These are phyloP conservation scores for Apis laboriosa DNA, from an alignment of 1,140 invertebrate species.

Conservation along the genomic window DNA sequence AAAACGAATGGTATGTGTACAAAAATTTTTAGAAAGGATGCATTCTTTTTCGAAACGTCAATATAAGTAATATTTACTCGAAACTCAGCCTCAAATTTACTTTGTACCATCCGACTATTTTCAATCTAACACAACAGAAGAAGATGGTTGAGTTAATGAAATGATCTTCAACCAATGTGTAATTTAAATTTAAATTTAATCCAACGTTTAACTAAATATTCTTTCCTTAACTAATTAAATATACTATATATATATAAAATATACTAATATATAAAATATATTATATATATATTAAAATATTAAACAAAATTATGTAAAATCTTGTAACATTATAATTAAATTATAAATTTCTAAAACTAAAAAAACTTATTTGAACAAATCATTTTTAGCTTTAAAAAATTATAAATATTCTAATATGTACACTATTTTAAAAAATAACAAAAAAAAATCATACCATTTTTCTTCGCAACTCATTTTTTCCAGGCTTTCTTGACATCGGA, in stretches of 20 bases:
- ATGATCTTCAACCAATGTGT: neutral
- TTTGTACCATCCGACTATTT: neutral
- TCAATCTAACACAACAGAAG: constrained; percentile 9
- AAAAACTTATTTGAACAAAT: neutral
- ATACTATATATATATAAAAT: no score
- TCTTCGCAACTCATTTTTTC: neutral
- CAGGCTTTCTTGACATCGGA: neutral
- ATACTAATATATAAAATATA: no score
- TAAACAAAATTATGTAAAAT: no score
- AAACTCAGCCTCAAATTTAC: constrained; percentile 37
- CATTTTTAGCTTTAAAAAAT: neutral
- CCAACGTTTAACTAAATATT: neutral
- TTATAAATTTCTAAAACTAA: neutral
- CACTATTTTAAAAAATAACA: neutral
- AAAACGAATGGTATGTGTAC: constrained; percentile 1
- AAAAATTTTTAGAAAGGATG: constrained; percentile 16
- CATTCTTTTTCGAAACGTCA: constrained; percentile 12
- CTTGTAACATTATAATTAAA: neutral
- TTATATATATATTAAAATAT: no score
- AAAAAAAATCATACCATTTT: neutral
- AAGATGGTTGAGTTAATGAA: constrained; percentile 41
- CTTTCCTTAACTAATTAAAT: neutral
- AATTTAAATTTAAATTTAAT: constrained; percentile 5
- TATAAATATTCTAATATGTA: neutral
- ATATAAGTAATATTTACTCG: constrained; percentile 25